phyloP scores from a whole-genome alignment of 2,113 vertebrate genomes.

The Etheostoma spectabile region DNA sequence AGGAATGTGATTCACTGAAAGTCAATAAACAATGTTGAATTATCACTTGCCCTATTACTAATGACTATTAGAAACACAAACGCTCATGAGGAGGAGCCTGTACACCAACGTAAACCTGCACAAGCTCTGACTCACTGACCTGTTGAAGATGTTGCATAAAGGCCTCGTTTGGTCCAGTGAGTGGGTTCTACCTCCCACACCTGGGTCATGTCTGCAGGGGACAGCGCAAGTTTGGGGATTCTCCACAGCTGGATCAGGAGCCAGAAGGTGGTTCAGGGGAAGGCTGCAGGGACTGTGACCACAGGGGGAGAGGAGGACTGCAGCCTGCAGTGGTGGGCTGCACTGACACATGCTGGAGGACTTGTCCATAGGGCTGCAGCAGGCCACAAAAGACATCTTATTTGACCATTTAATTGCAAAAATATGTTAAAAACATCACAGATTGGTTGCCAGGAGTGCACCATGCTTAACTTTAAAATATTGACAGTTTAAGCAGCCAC shows the following conservation, averaged over 20 bases:
- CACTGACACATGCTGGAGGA: conserved; percentile 70
- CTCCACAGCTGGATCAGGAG: conserved; percentile 53
- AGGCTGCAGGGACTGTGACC: conserved; percentile 71
- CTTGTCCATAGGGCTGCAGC: conserved; percentile 68
- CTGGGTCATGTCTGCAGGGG: conserved; percentile 67
- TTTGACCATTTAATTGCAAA: neutral
- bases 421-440: neutral
- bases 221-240: conserved; percentile 72
- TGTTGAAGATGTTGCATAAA: conserved; percentile 81
- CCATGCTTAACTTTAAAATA: neutral
- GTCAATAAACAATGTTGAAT: too few relatives aligned
- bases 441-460: neutral
- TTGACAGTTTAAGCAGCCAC: neutral
- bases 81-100: neutral
- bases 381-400: neutral
- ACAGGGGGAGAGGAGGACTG: conserved; percentile 71
- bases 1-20: too few relatives aligned
- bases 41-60: neutral
- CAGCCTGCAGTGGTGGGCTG: conserved; percentile 50
- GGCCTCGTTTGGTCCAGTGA: conserved; percentile 74
- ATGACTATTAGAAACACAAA: neutral
- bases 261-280: conserved; percentile 59
- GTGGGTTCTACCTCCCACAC: conserved; percentile 67
- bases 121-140: conserved; percentile 64
- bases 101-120: neutral